These are phyloP conservation scores for Dufourea novaeangliae DNA, from an alignment of 1,140 invertebrate genomes.

Conservation along the genomic window DNA sequence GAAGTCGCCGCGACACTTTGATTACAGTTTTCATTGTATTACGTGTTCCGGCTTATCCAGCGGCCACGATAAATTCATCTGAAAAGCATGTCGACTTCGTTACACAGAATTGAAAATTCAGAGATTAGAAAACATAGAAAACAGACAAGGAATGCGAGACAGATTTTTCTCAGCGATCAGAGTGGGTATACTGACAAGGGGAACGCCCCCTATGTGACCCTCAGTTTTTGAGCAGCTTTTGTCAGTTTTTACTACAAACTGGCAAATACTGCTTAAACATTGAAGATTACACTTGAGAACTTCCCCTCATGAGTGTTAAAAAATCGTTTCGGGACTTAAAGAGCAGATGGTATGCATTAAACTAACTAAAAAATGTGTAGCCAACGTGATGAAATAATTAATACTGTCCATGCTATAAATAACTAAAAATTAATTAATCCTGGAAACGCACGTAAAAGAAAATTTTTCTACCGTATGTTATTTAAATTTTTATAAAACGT, in stretches of 20 bases:
- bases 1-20: conserved; percentile 20
- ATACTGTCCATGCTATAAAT: too few relatives aligned
- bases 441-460: too few relatives aligned
- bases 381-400: too few relatives aligned
- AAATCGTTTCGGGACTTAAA: background rate
- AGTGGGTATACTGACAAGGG: background rate
- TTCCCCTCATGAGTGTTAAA: background rate
- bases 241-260: too few relatives aligned
- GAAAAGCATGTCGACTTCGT: conserved; percentile 41
- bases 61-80: conserved; percentile 41
- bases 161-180: background rate
- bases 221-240: too few relatives aligned
- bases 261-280: too few relatives aligned
- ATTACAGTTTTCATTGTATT: conserved; percentile 44
- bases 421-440: too few relatives aligned
- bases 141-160: background rate
- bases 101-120: background rate
- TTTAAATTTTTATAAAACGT: too few relatives aligned
- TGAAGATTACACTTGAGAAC: too few relatives aligned
- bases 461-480: too few relatives aligned
- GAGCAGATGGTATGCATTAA: background rate
- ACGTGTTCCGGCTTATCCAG: conserved; percentile 36
- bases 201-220: too few relatives aligned
- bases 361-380: background rate
- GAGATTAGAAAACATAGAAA: background rate